These are phyloP conservation scores for Atethmia centrago DNA, from an alignment of 2,888 invertebrate species.

Conservation along the genomic window DNA sequence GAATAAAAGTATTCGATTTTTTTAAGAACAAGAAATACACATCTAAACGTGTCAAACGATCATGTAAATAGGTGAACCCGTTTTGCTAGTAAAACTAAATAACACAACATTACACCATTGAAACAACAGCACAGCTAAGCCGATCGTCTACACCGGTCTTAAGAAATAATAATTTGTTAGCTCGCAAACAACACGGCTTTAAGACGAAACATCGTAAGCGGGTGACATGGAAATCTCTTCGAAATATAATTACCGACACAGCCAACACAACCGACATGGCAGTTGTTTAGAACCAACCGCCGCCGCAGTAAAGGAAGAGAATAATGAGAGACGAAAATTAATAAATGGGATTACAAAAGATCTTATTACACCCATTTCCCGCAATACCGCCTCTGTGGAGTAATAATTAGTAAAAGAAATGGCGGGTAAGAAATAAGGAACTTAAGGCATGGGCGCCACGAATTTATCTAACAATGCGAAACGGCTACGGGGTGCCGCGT, in stretches of 20 bases:
- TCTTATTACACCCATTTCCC: slow-evolving; percentile 85
- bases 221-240: slow-evolving; percentile 59
- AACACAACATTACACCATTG: neutral
- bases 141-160: slow-evolving; percentile 12
- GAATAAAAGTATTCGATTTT: too few species aligned
- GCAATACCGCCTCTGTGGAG: slow-evolving; percentile 76
- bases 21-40: neutral
- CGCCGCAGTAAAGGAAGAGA: slow-evolving; percentile 72
- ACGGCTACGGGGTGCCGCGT: slow-evolving; percentile 24
- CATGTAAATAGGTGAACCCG: neutral
- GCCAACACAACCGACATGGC: slow-evolving; percentile 59
- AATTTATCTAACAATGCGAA: slow-evolving; percentile 64
- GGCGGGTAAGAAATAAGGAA: slow-evolving; percentile 69
- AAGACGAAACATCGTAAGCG: slow-evolving; percentile 53
- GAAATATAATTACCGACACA: slow-evolving; percentile 71
- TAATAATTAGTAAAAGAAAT: slow-evolving; percentile 84
- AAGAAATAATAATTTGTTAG: slow-evolving; percentile 51
- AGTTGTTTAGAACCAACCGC: slow-evolving; percentile 75
- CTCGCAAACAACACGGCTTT: slow-evolving; percentile 47
- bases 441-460: slow-evolving; percentile 53
- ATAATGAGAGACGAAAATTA: slow-evolving; percentile 77
- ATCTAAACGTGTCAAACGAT: neutral
- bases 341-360: slow-evolving; percentile 83
- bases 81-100: neutral
- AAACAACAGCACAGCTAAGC: slow-evolving; percentile 8